These are phyloP conservation scores for Mirounga angustirostris DNA, from an alignment of 2,113 vertebrate genomes.

Conservation along the genomic window DNA sequence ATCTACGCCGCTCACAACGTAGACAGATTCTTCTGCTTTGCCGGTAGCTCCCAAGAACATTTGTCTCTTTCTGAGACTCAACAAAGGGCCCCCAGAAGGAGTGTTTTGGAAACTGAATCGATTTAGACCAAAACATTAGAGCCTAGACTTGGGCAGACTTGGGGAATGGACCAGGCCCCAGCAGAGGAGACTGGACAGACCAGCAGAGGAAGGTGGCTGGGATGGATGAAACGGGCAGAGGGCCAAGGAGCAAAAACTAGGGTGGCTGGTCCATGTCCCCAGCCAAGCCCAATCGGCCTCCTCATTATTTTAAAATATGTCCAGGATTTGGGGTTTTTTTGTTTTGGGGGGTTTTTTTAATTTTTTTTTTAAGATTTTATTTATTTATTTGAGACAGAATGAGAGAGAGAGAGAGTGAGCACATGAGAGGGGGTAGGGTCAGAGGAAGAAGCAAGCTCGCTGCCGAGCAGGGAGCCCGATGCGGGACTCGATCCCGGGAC, in stretches of 20 bases:
- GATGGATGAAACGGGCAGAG: neutral
- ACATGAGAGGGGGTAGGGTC: too few relatives aligned
- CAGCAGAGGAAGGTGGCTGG: accelerated
- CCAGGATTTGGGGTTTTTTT: neutral
- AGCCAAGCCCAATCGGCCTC: neutral
- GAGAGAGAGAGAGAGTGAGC: too few relatives aligned
- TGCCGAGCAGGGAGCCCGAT: too few relatives aligned
- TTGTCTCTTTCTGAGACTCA: neutral
- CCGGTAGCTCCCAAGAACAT: neutral
- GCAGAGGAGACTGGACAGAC: accelerated
- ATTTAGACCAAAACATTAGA: neutral
- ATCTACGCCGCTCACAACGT: accelerated
- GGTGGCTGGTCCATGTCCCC: accelerated
- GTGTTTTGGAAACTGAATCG: neutral
- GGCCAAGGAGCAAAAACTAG: neutral
- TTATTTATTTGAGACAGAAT: too few relatives aligned
- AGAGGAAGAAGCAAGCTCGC: too few relatives aligned
- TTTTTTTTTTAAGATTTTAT: too few relatives aligned
- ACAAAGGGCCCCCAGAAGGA: neutral
- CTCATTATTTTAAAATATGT: neutral
- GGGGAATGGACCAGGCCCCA: neutral
- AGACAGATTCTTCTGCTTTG: neutral
- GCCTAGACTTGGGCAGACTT: neutral
- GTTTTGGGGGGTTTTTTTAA: too few relatives aligned
- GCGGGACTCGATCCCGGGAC: too few relatives aligned